Base-by-base conservation (phyloP, 2,113 vertebrate species). In the Sorex araneus region DNA sequence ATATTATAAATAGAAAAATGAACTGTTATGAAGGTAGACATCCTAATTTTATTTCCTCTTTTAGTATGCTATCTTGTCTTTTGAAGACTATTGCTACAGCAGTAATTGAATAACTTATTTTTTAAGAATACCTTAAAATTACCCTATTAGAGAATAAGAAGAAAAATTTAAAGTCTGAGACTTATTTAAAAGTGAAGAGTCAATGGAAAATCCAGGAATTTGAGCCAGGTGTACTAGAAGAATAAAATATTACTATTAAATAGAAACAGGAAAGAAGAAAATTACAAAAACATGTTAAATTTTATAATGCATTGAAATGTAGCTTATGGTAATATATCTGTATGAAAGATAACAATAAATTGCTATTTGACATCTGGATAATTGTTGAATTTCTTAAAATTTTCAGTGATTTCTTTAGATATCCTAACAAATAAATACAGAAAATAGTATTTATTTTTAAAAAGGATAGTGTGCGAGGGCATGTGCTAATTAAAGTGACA, bases 111-210 rank as follows among this genome's bases (percentile, higher is more conserved):
- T 40, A 40, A 40, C 40, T 40, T 40, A 40, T 40, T 40, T 40
- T 40, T 40, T 90, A 91, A 85, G 34, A 91, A 85, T 50, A 92
- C 43, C 67, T 54, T 85, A 90, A 82, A 84, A 45, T 60, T 87
- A 84, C 7, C 93, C 69, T 77, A 93, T n/a, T 89, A 70, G 84
- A 81, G 12, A 40, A 4, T 0, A 95, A 34, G 87, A 64, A 60
- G 12, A 83, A 69, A 81, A 54, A 84, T 15, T 77, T 86, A 78
- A 92, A 91, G 87, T 69, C 4, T 66, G 21, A 78, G 28, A 54
- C 79, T 87, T 95, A 40, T 50, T 92, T 54, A 54, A 87, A 8
- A 74, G 36, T 78, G 25, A 80, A 21, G 28, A 74, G 2, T n/a
- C 30, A 47, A 76, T 66, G 25, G 11, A 84, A 74, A 36, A 1